Evolutionary conservation across 2,113 vertebrate genomes (phyloP).

Genomic region (Labeo rohita): DNA sequence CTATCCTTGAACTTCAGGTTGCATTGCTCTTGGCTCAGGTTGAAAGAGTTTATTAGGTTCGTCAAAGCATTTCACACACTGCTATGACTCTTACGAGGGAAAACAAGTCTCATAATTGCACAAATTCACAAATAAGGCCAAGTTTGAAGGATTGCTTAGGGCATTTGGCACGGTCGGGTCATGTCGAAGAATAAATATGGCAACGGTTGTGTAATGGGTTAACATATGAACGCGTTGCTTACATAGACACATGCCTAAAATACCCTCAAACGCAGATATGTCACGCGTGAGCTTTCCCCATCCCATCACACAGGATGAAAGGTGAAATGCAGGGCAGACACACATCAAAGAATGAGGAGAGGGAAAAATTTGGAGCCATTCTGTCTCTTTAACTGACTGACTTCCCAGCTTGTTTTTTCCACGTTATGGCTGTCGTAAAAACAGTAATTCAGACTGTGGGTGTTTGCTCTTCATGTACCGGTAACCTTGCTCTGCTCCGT

Average conservation of each 20-base stretch:
- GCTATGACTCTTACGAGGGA: slow-evolving; percentile 35
- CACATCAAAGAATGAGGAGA: slow-evolving; percentile 52
- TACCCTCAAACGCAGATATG: slow-evolving; percentile 31
- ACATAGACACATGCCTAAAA: slow-evolving; percentile 40
- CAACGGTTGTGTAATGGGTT: slow-evolving; percentile 29
- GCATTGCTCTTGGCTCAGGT: slow-evolving; percentile 29
- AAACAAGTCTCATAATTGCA: slow-evolving; percentile 25
- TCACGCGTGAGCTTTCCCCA: slow-evolving; percentile 1
- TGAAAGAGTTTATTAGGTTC: slow-evolving; percentile 34
- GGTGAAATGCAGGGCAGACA: slow-evolving; percentile 68
- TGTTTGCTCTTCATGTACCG: slow-evolving; percentile 75
- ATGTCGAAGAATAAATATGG: slow-evolving; percentile 25
- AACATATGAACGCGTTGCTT: slow-evolving; percentile 27
- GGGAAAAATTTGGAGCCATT: slow-evolving; percentile 65
- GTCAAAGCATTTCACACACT: slow-evolving; percentile 53
- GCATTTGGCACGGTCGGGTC: slow-evolving; percentile 34
- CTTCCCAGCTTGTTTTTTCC: slow-evolving; percentile 55
- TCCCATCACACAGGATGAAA: slow-evolving; percentile 46
- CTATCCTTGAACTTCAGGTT: slow-evolving; percentile 75
- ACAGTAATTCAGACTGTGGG: slow-evolving; percentile 61
- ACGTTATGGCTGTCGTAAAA: slow-evolving; percentile 71
- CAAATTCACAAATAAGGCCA: slow-evolving; percentile 40
- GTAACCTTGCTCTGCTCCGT: slow-evolving; percentile 74
- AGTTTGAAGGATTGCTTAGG: slow-evolving; percentile 16
- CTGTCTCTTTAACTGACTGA: slow-evolving; percentile 61